These are phyloP conservation scores for Amblyraja radiata DNA, from an alignment of 2,797 vertebrate species.

Conservation along the genomic window DNA sequence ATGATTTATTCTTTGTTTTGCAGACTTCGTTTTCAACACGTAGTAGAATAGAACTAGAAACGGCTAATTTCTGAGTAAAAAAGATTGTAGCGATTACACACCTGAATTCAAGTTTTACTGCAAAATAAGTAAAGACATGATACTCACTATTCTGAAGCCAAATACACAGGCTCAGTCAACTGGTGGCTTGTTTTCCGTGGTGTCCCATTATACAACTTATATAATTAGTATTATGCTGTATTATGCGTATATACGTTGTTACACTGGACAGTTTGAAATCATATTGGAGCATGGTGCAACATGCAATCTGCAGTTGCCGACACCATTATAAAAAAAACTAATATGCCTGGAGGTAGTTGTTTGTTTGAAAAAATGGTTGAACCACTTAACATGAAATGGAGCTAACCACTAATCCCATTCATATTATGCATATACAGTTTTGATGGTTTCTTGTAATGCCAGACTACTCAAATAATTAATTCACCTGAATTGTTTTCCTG, in stretches of 20 bases:
- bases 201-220: neutral
- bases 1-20: neutral
- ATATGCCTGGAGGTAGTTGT: neutral
- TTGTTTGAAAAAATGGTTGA: neutral
- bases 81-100: neutral
- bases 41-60: neutral
- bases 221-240: neutral
- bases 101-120: neutral
- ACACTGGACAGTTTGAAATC: neutral
- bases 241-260: neutral
- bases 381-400: neutral
- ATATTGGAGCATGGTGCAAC: neutral
- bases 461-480: slow-evolving; percentile 43
- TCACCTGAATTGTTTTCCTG: slow-evolving; percentile 87
- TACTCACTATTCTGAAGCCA: neutral
- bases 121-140: neutral
- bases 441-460: neutral
- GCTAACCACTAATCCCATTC: neutral
- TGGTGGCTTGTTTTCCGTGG: neutral
- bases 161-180: no score
- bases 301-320: neutral
- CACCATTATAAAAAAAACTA: neutral
- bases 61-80: neutral
- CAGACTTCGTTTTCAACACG: neutral
- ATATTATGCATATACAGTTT: neutral